Base-by-base conservation (phyloP, 2,797 vertebrate genomes). In the Tinamus major region DNA sequence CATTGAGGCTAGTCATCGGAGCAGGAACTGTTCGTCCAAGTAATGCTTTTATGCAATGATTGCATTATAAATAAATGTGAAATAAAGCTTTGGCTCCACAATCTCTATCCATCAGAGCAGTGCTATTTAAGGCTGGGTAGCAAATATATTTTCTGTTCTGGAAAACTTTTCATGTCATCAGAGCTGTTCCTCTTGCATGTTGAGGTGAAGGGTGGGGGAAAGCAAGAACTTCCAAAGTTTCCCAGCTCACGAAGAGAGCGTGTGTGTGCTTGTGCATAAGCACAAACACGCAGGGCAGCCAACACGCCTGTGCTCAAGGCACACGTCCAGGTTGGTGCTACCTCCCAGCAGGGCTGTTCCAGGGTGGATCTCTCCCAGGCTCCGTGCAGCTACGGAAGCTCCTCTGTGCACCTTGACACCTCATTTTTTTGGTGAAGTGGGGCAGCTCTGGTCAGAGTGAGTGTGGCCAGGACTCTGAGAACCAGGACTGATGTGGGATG, bases 191-290 rank as follows among this genome's bases (percentile, higher is more conserved):
- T 79, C 6, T 55, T 75, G 13, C 11, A 33, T 31, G 21, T 15
- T 2, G 7, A 6, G 1, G 8, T 0, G 15, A 10, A 5, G 1
- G 8, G 0, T 13, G 8, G 35, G 11, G 39, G 31, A 13, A 63
- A 29, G 18, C 35, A 78, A 33, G 10, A 59, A 51, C 55, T 88
- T 84, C 53, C 61, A 33, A 95, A 79, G 29, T 74, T 93, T 94
- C 77, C 86, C 11, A 5, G 79, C 81, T 58, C 42, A 29, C 29
- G 42, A 67, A 61, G 71, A 51, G 65, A 35, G 13, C 39, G 75
- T 87, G 71, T 42, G 71, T 87, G 78, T 84, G 15, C 48, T 89
- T 7, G 10, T 74, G 48, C 56, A 29, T 71, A 10, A 82, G 75
- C 78, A 79, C 53, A 85, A 94, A 89, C 75, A 85, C 0, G 18